Conservation (phyloP, 2,888 invertebrate species). For the Azorinus chamasolen region DNA sequence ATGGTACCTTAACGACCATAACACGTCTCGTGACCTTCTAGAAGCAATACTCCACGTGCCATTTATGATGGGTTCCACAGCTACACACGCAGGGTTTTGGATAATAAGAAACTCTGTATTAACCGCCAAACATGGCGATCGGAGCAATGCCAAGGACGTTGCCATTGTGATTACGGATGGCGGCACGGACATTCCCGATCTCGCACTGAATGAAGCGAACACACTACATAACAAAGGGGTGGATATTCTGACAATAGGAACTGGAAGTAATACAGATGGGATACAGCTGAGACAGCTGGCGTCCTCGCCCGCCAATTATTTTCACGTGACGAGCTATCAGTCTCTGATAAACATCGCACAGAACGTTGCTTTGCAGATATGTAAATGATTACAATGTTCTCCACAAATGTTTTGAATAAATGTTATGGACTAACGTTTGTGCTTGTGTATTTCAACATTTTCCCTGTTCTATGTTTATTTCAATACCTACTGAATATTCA, state of each 20-base stretch:
- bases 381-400: conserved; percentile 16
- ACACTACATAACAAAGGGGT: conserved; percentile 27
- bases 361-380: conserved; percentile 9
- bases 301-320: conserved; percentile 8
- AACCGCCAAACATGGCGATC: conserved; percentile 36
- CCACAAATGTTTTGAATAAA: too few relatives aligned
- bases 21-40: conserved; percentile 13
- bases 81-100: conserved; percentile 51
- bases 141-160: conserved; percentile 41
- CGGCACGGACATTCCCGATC: conserved; percentile 38
- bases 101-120: conserved; percentile 41
- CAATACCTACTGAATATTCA: too few relatives aligned
- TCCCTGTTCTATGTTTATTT: too few relatives aligned
- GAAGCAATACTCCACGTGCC: conserved; percentile 25
- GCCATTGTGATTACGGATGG: conserved; percentile 47
- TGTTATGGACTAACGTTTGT: too few relatives aligned
- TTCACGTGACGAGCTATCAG: conserved; percentile 2
- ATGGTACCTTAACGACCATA: conserved; percentile 49
- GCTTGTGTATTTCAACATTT: too few relatives aligned
- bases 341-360: conserved; percentile 2
- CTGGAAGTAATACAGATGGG: conserved; percentile 25
- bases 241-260: conserved; percentile 33
- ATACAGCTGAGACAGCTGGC: conserved; percentile 25
- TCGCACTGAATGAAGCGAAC: conserved; percentile 44
- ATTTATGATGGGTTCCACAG: conserved; percentile 42